A percentile compares a stretch with the other conserved stretches of the same genome.
Evolutionary conservation across 2,888 invertebrate species (phyloP).

Genomic region (Abrostola tripartita): DNA sequence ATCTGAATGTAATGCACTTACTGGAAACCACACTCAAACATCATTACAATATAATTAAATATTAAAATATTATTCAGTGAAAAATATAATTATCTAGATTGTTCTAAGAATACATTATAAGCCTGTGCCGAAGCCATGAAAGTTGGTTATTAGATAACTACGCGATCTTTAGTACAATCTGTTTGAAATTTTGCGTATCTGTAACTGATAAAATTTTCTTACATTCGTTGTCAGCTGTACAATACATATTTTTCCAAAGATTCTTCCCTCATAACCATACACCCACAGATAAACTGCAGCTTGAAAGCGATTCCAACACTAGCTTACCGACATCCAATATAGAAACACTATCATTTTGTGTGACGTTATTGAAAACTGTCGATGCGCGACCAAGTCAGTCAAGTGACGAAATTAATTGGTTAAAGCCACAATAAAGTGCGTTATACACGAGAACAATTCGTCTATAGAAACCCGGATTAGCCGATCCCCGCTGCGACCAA

Average conservation of each 20-base stretch:
- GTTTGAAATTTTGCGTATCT: no score
- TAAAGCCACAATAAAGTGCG: conserved; percentile 70
- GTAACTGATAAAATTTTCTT: no score
- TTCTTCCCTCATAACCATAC: no score
- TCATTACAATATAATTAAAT: neutral
- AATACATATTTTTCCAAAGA: no score
- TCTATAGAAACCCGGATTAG: conserved; percentile 73
- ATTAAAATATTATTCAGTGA: no score
- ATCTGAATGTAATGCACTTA: conserved; percentile 1
- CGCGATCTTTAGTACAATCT: no score
- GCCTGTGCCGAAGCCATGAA: no score
- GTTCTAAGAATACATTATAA: no score
- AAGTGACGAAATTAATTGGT: conserved; percentile 81
- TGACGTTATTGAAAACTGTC: conserved; percentile 56
- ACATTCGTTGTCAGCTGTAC: no score
- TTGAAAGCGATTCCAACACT: conserved; percentile 7
- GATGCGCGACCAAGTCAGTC: conserved; percentile 67
- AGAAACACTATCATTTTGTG: conserved; percentile 56
- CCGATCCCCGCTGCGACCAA: conserved; percentile 67
- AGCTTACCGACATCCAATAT: conserved; percentile 36
- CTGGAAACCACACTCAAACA: neutral
- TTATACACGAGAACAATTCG: conserved; percentile 69
- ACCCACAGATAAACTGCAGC: no score
- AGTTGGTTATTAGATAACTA: no score
- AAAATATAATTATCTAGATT: no score